Evolutionary conservation across 2,113 vertebrate species (phyloP).

Genomic region (Rhinopomastus cyanomelas): DNA sequence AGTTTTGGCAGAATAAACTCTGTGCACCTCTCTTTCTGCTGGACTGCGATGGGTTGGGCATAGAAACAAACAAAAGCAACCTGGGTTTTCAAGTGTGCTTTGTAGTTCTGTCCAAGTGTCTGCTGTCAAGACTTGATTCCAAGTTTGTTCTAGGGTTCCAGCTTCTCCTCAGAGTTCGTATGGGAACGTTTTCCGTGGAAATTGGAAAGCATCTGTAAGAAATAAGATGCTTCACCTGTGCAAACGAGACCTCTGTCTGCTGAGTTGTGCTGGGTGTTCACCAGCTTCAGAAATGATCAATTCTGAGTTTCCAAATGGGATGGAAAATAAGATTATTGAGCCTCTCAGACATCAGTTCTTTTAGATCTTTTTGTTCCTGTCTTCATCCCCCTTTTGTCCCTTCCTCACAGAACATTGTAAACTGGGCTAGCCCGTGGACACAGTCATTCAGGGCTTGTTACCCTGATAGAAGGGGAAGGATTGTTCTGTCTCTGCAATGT

Average conservation of each 20-base stretch:
- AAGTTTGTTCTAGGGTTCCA: not conserved
- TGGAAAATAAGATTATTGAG: not conserved
- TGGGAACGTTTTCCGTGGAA: not conserved
- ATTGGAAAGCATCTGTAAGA: not conserved
- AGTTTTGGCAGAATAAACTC: not conserved
- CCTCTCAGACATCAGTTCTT: not conserved
- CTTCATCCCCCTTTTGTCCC: not conserved
- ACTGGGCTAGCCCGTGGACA: not conserved
- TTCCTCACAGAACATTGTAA: not conserved
- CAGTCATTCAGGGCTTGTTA: not conserved
- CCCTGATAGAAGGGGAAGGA: not conserved
- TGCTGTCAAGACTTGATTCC: not conserved
- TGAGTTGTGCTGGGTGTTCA: not conserved
- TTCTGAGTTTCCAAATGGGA: not conserved
- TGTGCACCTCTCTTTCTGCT: not conserved
- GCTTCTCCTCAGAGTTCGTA: not conserved
- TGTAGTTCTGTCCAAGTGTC: not conserved
- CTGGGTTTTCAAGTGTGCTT: not conserved
- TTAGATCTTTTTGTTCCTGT: not conserved
- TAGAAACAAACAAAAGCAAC: not conserved
- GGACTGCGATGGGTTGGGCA: not conserved
- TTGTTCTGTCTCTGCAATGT: not conserved
- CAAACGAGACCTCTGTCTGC: not conserved
- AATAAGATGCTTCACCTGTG: not conserved
- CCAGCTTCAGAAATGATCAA: not conserved